Evolutionary conservation across 2,113 vertebrate genomes (phyloP).

Genomic region (Macheiramphus alcinus): DNA sequence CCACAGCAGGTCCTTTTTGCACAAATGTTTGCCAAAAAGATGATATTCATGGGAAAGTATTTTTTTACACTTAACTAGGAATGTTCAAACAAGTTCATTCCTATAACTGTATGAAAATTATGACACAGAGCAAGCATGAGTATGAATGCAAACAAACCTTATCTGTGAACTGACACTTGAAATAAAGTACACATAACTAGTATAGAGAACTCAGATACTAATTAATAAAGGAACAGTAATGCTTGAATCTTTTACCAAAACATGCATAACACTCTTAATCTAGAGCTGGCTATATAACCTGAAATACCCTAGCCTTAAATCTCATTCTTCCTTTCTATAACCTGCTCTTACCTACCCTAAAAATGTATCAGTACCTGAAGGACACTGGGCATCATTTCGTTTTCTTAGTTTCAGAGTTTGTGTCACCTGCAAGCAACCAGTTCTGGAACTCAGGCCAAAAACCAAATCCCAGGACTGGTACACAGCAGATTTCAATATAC

Average conservation of each 20-base stretch:
- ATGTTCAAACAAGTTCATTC: not conserved
- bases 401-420: not conserved
- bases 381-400: not conserved
- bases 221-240: not conserved
- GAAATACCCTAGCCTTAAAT: not conserved
- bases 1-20: not conserved
- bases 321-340: not conserved
- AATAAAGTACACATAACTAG: not conserved
- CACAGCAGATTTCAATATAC: not conserved
- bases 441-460: not conserved
- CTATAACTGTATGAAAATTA: not conserved
- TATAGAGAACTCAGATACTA: not conserved
- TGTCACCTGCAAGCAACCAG: not conserved
- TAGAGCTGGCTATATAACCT: not conserved
- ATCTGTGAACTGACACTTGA: not conserved
- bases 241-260: not conserved
- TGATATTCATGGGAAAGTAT: not conserved
- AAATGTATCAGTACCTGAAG: not conserved
- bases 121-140: not conserved
- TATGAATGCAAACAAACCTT: not conserved
- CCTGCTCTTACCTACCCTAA: not conserved
- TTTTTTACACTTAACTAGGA: not conserved
- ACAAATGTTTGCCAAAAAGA: not conserved
- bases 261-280: not conserved
- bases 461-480: fast-evolving